These are phyloP conservation scores for Picus viridis DNA, from an alignment of 2,797 vertebrate genomes.

Conservation along the genomic window DNA sequence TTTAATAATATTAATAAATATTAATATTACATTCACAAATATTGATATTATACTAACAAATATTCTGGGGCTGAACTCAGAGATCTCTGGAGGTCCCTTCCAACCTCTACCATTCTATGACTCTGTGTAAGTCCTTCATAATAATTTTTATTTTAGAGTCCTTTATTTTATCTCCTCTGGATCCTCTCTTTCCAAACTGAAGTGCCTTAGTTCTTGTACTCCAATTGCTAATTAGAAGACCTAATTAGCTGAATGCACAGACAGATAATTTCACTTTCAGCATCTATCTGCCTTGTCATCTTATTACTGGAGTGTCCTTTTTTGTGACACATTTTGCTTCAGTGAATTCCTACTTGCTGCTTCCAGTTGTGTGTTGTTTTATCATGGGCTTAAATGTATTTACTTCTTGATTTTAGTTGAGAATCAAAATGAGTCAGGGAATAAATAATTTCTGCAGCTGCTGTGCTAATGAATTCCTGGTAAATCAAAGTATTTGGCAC, in stretches of 20 bases:
- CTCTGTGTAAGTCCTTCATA: neutral
- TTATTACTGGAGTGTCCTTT: neutral
- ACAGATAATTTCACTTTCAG: neutral
- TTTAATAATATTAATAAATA: neutral
- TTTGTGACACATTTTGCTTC: neutral
- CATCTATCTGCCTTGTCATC: neutral
- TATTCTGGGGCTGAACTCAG: no score
- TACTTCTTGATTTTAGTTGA: neutral
- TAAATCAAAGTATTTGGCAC: neutral
- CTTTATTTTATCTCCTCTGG: neutral
- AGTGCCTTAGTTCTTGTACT: neutral
- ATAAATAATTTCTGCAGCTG: neutral
- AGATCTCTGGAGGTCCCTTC: no score
- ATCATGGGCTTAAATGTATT: neutral
- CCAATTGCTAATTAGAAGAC: neutral
- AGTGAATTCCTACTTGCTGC: neutral
- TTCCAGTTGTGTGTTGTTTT: neutral
- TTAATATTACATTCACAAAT: no score
- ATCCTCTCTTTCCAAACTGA: neutral
- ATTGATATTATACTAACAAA: no score
- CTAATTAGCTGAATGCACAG: neutral
- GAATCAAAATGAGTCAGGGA: neutral
- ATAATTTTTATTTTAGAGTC: neutral
- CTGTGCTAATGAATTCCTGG: neutral
- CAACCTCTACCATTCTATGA: no score